These are phyloP conservation scores for Styela clava DNA, from an alignment of 23 tunicate species.

Conservation along the genomic window DNA sequence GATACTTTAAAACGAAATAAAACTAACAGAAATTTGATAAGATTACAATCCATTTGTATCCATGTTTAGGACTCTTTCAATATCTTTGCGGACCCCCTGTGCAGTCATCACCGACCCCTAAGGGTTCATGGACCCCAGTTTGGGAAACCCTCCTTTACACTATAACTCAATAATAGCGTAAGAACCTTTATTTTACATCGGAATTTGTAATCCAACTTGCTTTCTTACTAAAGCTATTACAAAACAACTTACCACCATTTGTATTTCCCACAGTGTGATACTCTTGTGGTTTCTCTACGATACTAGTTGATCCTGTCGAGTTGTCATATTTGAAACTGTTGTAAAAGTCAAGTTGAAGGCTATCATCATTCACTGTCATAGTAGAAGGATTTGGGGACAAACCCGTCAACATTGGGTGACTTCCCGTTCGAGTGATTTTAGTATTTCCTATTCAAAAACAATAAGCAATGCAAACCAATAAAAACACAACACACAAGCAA, in stretches of 20 bases:
- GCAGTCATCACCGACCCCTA: no score
- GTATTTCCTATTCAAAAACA: slow-evolving; percentile 21
- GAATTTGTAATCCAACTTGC: background rate
- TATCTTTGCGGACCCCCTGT: no score
- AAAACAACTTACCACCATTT: background rate
- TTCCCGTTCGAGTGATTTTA: slow-evolving; percentile 20
- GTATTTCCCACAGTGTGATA: background rate
- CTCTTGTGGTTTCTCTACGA: slow-evolving; percentile 11
- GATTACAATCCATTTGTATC: background rate
- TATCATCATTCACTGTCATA: slow-evolving; percentile 3
- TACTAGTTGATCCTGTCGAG: slow-evolving; percentile 33
- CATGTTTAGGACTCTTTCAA: background rate
- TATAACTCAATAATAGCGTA: background rate
- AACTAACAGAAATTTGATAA: background rate
- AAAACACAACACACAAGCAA: background rate
- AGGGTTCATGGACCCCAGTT: no score
- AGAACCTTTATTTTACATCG: slow-evolving; percentile 8
- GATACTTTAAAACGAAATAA: no score
- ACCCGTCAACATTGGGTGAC: slow-evolving; percentile 34
- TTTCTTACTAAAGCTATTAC: background rate
- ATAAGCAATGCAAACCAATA: slow-evolving; percentile 14
- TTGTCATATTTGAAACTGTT: slow-evolving; percentile 42
- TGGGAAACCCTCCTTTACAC: no score
- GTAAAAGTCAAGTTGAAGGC: slow-evolving; percentile 31
- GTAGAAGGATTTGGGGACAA: slow-evolving; percentile 27